Conservation (phyloP, 1,140 invertebrate genomes). For the Ceratina calcarata region DNA sequence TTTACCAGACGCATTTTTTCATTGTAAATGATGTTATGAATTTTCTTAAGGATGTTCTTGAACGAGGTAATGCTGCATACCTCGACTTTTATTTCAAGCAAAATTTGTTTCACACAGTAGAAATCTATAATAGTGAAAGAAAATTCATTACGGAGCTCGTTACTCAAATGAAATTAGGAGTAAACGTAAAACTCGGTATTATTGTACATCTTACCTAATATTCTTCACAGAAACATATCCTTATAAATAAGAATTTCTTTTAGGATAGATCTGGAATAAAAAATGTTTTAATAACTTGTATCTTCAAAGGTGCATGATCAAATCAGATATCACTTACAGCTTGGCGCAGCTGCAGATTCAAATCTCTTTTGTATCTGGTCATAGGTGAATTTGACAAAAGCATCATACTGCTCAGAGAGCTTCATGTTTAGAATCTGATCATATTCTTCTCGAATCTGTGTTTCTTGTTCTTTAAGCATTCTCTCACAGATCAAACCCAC, state of each 20-base stretch:
- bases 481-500: constrained; percentile 97
- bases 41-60: constrained; percentile 46
- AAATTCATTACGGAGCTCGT: too few species aligned
- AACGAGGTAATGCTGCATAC: constrained; percentile 48
- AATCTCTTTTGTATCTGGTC: constrained; percentile 96
- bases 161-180: too few species aligned
- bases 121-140: constrained; percentile 57
- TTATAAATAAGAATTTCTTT: constrained; percentile 73
- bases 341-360: constrained; percentile 84
- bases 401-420: constrained; percentile 97
- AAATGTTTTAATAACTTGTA: neutral
- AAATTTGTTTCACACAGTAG: constrained; percentile 66
- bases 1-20: constrained; percentile 52
- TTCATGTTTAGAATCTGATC: constrained; percentile 94
- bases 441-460: constrained; percentile 94
- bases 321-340: constrained; percentile 83
- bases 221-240: constrained; percentile 74
- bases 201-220: constrained; percentile 68
- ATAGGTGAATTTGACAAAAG: constrained; percentile 98
- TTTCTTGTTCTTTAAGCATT: constrained; percentile 96
- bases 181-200: neutral
- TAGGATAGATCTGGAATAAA: constrained; percentile 75
- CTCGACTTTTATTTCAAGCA: constrained; percentile 54
- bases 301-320: constrained; percentile 16
- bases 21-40: constrained; percentile 53